Evolutionary conservation across 2,888 invertebrate species (phyloP).

Genomic region (Plemyria rubiginata): DNA sequence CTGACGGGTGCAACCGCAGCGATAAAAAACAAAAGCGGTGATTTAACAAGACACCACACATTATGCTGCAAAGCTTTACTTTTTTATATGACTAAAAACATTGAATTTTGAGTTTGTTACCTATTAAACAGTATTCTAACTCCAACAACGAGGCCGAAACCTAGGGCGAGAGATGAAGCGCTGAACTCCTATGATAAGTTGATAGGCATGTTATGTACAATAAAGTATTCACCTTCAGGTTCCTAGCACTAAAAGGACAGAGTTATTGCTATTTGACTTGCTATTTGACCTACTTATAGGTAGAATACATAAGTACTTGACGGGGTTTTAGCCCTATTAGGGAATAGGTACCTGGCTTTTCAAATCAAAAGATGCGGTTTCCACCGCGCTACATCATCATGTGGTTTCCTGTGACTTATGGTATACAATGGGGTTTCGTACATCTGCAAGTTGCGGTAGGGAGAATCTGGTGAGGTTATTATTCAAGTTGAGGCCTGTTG

Average conservation of each 20-base stretch:
- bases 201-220: too few species aligned
- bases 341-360: not conserved
- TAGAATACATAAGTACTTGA: too few species aligned
- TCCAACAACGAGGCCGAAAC: too few species aligned
- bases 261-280: too few species aligned
- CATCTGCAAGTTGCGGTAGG: slow-evolving; percentile 27
- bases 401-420: slow-evolving; percentile 22
- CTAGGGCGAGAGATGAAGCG: not conserved
- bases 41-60: slow-evolving; percentile 16
- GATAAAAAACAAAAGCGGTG: slow-evolving; percentile 20
- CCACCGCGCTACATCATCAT: slow-evolving; percentile 8
- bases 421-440: slow-evolving; percentile 26
- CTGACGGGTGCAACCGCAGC: slow-evolving; percentile 31
- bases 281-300: too few species aligned
- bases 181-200: not conserved
- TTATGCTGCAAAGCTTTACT: not conserved
- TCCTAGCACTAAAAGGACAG: not conserved
- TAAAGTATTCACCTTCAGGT: not conserved
- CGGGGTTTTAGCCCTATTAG: too few species aligned
- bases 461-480: slow-evolving; percentile 33
- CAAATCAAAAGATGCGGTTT: slow-evolving; percentile 2
- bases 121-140: too few species aligned
- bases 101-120: too few species aligned
- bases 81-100: not conserved
- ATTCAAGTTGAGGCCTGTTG: slow-evolving; percentile 29